Evolutionary conservation across 2,797 vertebrate genomes (phyloP).

Genomic region (Cynopterus sphinx): DNA sequence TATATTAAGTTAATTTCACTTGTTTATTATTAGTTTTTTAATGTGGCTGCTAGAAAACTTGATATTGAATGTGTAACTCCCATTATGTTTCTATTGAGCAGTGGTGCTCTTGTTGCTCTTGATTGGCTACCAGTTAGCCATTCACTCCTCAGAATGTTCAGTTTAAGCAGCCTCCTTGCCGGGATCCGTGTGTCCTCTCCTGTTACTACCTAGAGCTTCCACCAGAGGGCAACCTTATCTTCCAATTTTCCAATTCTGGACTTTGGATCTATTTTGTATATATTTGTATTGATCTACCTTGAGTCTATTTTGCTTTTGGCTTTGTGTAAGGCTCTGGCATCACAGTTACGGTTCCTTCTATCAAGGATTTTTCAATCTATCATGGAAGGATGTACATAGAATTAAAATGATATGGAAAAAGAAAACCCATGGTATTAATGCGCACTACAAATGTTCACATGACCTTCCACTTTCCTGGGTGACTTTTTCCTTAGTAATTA

Average conservation of each 20-base stretch:
- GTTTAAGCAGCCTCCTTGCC: background rate
- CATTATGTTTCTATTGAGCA: background rate
- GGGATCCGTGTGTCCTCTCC: background rate
- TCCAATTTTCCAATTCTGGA: background rate
- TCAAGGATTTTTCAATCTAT: background rate
- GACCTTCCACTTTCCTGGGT: background rate
- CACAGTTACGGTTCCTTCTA: background rate
- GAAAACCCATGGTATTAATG: background rate
- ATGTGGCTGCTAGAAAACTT: background rate
- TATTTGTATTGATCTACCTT: background rate
- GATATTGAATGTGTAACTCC: background rate
- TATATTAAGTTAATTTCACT: background rate
- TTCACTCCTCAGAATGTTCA: background rate
- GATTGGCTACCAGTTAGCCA: background rate
- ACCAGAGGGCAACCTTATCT: background rate
- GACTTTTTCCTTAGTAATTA: background rate
- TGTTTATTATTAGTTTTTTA: background rate
- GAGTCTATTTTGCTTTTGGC: background rate
- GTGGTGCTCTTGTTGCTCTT: background rate
- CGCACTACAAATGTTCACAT: background rate
- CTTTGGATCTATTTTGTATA: background rate
- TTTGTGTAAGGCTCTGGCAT: background rate
- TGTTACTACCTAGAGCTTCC: background rate
- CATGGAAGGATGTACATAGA: background rate
- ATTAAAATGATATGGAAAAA: background rate